phyloP scores from a whole-genome alignment of 2,888 invertebrate species.

The Drosophila macrospina region DNA sequence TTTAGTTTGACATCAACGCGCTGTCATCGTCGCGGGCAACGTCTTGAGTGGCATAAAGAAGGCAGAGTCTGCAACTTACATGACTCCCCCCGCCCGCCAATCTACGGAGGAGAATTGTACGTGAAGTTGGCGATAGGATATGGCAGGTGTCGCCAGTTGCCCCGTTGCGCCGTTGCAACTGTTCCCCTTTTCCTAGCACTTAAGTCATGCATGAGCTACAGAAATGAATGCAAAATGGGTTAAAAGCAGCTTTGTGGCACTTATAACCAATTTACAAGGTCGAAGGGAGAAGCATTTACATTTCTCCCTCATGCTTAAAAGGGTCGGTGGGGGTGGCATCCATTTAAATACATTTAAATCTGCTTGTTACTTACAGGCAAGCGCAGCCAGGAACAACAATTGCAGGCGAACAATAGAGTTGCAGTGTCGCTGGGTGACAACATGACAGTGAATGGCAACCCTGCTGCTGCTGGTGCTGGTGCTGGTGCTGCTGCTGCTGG shows the following conservation, averaged over 20 bases:
- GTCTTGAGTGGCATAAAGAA: conserved; percentile 44
- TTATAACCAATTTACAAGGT: conserved; percentile 60
- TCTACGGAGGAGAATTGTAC: not conserved
- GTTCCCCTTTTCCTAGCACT: conserved; percentile 18
- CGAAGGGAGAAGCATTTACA: conserved; percentile 32
- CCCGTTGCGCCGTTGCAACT: conserved; percentile 11
- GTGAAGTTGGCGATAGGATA: conserved; percentile 3
- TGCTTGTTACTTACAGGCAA: conserved; percentile 66
- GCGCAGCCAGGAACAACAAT: conserved; percentile 44
- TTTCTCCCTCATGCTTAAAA: conserved; percentile 19
- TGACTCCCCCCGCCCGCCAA: conserved; percentile 2
- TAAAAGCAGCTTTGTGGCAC: conserved; percentile 65
- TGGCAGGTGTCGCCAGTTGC: conserved; percentile 22
- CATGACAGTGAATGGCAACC: conserved; percentile 63
- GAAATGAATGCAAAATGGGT: conserved; percentile 63
- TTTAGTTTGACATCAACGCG: conserved; percentile 60
- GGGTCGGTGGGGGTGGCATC: too few relatives aligned
- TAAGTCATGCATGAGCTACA: conserved; percentile 62
- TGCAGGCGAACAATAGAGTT: conserved; percentile 43
- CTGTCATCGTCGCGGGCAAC: conserved; percentile 39
- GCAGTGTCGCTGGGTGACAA: conserved; percentile 54
- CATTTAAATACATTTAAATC: conserved; percentile 61
- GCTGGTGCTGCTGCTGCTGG: conserved; percentile 32
- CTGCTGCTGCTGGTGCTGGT: conserved; percentile 15
- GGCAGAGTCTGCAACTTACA: conserved; percentile 46